Percentiles rank a stretch among this genome's conserved stretches.
Evolutionary conservation across 2,888 invertebrate genomes (phyloP).

Genomic region (Aspidiotus destructor): DNA sequence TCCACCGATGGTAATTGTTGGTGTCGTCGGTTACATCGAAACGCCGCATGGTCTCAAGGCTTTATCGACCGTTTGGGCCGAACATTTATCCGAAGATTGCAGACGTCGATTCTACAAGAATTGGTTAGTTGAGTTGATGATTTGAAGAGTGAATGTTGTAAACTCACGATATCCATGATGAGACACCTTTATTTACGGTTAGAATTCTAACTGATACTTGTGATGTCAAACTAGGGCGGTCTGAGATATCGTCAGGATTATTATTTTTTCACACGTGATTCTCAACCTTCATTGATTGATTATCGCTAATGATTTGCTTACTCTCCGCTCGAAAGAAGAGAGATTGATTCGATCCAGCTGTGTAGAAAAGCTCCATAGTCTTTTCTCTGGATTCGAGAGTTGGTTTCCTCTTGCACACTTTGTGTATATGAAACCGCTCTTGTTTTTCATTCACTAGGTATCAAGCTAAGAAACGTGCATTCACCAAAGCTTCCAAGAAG

Average conservation of each 20-base stretch:
- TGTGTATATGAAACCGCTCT: conserved; percentile 33
- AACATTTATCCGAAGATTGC: conserved; percentile 97
- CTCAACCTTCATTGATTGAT: not conserved
- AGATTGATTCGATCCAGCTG: conserved; percentile 17
- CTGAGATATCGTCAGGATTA: conserved; percentile 40
- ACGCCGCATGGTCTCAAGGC: conserved; percentile 94
- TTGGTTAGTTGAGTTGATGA: conserved; percentile 60
- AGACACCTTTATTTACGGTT: conserved; percentile 35
- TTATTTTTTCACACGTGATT: not conserved
- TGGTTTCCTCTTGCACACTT: conserved; percentile 33
- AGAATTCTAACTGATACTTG: conserved; percentile 28
- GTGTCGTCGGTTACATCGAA: conserved; percentile 96
- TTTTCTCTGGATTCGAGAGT: conserved; percentile 22
- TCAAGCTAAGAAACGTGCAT: conserved; percentile 99
- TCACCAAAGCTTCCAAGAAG: conserved; percentile 94
- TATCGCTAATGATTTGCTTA: not conserved
- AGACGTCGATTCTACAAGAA: conserved; percentile 99
- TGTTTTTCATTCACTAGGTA: conserved; percentile 60
- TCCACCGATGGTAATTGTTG: conserved; percentile 96
- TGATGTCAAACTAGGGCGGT: conserved; percentile 45
- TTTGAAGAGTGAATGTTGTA: not conserved
- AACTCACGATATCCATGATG: conserved; percentile 31
- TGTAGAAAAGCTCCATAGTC: not conserved
- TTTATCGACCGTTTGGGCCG: conserved; percentile 94
- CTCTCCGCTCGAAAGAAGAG: conserved; percentile 36